These are phyloP conservation scores for Chelonus insularis DNA, from an alignment of 1,140 invertebrate genomes.

Conservation along the genomic window DNA sequence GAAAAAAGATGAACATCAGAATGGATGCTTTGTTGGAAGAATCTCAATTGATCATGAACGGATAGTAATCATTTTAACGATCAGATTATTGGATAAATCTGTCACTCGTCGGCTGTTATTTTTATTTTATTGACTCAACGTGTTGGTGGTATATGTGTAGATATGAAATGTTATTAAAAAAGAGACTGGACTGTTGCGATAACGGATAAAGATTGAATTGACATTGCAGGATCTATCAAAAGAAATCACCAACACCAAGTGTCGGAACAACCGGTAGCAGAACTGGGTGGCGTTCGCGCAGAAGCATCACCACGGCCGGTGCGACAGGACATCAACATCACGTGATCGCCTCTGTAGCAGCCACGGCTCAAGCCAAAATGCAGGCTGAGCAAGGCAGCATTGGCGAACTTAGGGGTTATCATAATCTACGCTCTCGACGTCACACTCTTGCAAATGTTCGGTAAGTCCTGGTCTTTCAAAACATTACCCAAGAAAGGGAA, in stretches of 20 bases:
- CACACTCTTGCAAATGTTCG: slow-evolving; percentile 86
- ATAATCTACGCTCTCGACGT: slow-evolving; percentile 78
- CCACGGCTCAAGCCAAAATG: slow-evolving; percentile 68
- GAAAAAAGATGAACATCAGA: too few relatives aligned
- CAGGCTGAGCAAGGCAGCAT: slow-evolving; percentile 87
- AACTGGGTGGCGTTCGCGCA: slow-evolving; percentile 55
- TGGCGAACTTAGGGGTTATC: slow-evolving; percentile 82
- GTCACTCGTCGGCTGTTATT: too few relatives aligned
- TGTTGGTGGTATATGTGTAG: background rate
- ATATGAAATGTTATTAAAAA: background rate
- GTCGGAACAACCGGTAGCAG: slow-evolving; percentile 46
- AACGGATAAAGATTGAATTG: background rate
- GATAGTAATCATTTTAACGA: too few relatives aligned
- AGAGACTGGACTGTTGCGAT: background rate
- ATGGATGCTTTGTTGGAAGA: too few relatives aligned
- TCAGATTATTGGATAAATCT: too few relatives aligned
- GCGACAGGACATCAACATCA: slow-evolving; percentile 55
- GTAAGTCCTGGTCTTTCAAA: slow-evolving; percentile 67
- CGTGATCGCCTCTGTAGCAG: slow-evolving; percentile 55
- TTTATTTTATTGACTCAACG: too few relatives aligned
- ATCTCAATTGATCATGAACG: too few relatives aligned
- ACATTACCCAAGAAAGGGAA: too few relatives aligned
- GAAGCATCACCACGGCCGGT: slow-evolving; percentile 57
- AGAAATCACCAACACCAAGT: slow-evolving; percentile 57
- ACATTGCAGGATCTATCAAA: slow-evolving; percentile 51